Percentiles rank a stretch among this genome's conserved stretches.
These are phyloP conservation scores for Agriopis marginaria DNA, from an alignment of 2,888 invertebrate species.

Conservation along the genomic window DNA sequence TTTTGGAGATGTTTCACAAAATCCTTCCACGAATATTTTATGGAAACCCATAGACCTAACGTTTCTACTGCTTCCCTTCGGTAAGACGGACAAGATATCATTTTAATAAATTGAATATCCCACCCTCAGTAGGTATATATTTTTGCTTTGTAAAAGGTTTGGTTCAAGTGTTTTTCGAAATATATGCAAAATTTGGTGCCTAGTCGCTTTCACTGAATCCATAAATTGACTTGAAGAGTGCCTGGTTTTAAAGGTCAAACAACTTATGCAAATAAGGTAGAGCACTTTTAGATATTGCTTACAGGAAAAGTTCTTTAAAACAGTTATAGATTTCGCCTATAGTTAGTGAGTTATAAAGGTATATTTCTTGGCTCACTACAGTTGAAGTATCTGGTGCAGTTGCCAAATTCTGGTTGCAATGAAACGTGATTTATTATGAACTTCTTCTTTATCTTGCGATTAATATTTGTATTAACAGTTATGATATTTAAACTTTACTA, in stretches of 20 bases:
- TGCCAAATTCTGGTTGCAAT: slow-evolving; percentile 39
- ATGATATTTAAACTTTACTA: not conserved
- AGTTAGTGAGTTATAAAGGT: slow-evolving; percentile 36
- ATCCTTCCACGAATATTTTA: slow-evolving; percentile 36
- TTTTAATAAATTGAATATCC: slow-evolving; percentile 36
- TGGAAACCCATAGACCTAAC: slow-evolving; percentile 32
- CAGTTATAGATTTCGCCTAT: slow-evolving; percentile 30
- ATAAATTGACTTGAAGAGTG: slow-evolving; percentile 22
- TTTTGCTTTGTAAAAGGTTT: slow-evolving; percentile 4
- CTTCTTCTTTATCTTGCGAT: slow-evolving; percentile 16
- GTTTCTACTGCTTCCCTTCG: slow-evolving; percentile 21
- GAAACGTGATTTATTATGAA: slow-evolving; percentile 26
- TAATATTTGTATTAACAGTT: slow-evolving; percentile 14
- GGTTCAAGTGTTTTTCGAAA: slow-evolving; percentile 23
- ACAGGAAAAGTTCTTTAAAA: slow-evolving; percentile 33
- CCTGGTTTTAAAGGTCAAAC: slow-evolving; percentile 39
- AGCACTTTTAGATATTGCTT: slow-evolving; percentile 42
- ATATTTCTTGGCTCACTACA: slow-evolving; percentile 36
- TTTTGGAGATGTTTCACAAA: slow-evolving; percentile 31
- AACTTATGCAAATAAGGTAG: slow-evolving; percentile 33
- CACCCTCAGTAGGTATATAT: slow-evolving; percentile 8
- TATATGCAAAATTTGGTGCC: slow-evolving; percentile 22
- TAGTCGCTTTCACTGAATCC: slow-evolving; percentile 16
- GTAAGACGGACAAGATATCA: slow-evolving; percentile 25
- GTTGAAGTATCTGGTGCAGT: slow-evolving; percentile 25